A percentile compares a stretch with the other conserved stretches of the same genome.
These are phyloP conservation scores for Hippocampus kuda DNA, from an alignment of 2,797 vertebrate species.

Conservation along the genomic window DNA sequence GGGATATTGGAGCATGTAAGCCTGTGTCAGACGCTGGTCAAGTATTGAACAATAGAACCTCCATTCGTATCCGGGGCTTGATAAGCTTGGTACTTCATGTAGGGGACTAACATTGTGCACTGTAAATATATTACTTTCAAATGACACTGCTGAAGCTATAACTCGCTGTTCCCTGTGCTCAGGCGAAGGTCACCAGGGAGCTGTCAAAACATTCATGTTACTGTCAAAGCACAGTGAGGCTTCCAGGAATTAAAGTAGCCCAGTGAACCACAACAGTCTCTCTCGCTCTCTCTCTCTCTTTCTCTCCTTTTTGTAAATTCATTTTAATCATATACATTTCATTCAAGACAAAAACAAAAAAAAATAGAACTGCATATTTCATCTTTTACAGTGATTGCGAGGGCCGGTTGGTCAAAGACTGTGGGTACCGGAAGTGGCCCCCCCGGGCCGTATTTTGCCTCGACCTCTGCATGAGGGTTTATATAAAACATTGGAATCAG, in stretches of 20 bases:
- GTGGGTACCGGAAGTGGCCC: too few species aligned
- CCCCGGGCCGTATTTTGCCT: too few species aligned
- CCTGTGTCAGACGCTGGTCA: neutral
- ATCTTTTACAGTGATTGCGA: too few species aligned
- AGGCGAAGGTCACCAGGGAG: constrained; percentile 52
- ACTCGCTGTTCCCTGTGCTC: constrained; percentile 38
- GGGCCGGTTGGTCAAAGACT: too few species aligned
- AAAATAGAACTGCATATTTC: neutral
- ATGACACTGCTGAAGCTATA: constrained; percentile 31
- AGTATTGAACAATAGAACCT: constrained; percentile 1
- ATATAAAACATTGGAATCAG: too few species aligned
- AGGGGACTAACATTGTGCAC: constrained; percentile 35
- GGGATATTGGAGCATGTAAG: neutral
- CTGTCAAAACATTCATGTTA: constrained; percentile 42
- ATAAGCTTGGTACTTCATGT: constrained; percentile 18
- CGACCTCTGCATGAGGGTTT: too few species aligned
- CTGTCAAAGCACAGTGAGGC: constrained; percentile 33
- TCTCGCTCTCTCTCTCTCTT: neutral
- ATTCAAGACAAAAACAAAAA: neutral
- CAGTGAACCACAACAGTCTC: constrained; percentile 26
- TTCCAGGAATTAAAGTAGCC: constrained; percentile 36
- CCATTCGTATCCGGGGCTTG: constrained; percentile 10
- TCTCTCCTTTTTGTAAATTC: neutral
- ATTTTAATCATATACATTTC: constrained; percentile 26
- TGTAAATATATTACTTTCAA: constrained; percentile 49